Base-by-base conservation (phyloP, 2,888 invertebrate species). In the Ceriagrion tenellum region DNA sequence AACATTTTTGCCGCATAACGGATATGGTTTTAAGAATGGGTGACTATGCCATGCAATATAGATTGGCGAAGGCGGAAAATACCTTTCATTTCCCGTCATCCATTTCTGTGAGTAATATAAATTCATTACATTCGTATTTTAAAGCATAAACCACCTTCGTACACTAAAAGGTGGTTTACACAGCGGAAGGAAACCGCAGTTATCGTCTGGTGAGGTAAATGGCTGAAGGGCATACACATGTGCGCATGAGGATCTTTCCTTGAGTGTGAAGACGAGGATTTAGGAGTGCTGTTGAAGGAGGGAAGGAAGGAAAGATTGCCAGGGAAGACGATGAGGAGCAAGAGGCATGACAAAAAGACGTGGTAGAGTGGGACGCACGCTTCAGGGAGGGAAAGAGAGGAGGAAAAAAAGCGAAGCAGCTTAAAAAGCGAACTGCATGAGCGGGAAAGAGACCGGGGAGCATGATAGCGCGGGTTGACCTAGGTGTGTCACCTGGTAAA, bases 381-480 rank as follows among this genome's bases (percentile, higher is more conserved):
- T 47, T 47, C 10, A 40, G 88, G 30, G 88, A 88, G 88, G 23
- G 16, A 88, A 88, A 88, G 35, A 40, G 88, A 26, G 88, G 47
- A 47, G 23, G 16, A 88, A 88, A 88, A 88, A 59, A 20, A 59
- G 16, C 59, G 8, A n/a, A n/a, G n/a, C 12, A 8, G 59, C 18
- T 30, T 30, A 16, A 88, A 47, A 47, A 40, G 40, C 88, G 40
- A 30, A 35, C 47, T 47, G 30, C 13, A 40, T 12, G 40, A 40
- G 16, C 30, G 40, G 55, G 55, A 59, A n/a, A n/a, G 59, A 88
- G 88, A 88, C 26, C 23, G 23, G 23, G 88, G 47, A n/a, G n/a
- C 12, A 55, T 4, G 81, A 81, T 81, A 55, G 55, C 26, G n/a
- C 55, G 74, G 74, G 69, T 93, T 93, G 93, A 93, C 93, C 93